These are phyloP conservation scores for Drosophila kanekoi DNA, from an alignment of 2,888 invertebrate genomes.

Conservation along the genomic window DNA sequence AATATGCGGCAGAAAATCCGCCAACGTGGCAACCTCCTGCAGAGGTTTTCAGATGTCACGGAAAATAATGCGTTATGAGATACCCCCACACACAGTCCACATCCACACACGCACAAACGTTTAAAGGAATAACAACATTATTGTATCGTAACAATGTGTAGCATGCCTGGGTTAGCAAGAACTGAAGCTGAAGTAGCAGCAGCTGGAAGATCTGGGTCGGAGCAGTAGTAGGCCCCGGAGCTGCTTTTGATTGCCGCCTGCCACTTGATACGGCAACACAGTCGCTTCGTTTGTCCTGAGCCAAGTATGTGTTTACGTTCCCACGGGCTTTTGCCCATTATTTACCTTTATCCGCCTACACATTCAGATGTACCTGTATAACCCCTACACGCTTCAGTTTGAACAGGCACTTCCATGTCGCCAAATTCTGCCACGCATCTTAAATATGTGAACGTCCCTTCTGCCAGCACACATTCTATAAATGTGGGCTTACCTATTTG, in stretches of 20 bases:
- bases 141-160: constrained; percentile 59
- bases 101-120: background rate
- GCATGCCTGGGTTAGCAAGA: constrained; percentile 32
- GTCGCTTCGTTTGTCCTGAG: constrained; percentile 25
- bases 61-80: constrained; percentile 21
- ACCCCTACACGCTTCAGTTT: constrained; percentile 34
- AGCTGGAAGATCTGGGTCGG: background rate
- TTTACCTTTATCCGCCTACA: constrained; percentile 45
- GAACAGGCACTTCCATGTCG: constrained; percentile 35
- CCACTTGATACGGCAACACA: constrained; percentile 58
- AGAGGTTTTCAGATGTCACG: constrained; percentile 29
- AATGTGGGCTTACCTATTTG: background rate
- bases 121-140: constrained; percentile 39
- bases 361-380: constrained; percentile 1
- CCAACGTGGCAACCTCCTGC: constrained; percentile 61
- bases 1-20: constrained; percentile 71
- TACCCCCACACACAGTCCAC: constrained; percentile 6
- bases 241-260: constrained; percentile 64
- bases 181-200: constrained; percentile 8
- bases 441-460: constrained; percentile 39
- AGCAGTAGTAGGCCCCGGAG: constrained; percentile 1
- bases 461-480: background rate
- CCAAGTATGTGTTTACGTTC: constrained; percentile 25
- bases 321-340: constrained; percentile 56
- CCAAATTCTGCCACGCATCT: constrained; percentile 8